These are phyloP conservation scores for Diadema setosum DNA, from an alignment of 35 echinoderm and acorn worm species.

Conservation along the genomic window DNA sequence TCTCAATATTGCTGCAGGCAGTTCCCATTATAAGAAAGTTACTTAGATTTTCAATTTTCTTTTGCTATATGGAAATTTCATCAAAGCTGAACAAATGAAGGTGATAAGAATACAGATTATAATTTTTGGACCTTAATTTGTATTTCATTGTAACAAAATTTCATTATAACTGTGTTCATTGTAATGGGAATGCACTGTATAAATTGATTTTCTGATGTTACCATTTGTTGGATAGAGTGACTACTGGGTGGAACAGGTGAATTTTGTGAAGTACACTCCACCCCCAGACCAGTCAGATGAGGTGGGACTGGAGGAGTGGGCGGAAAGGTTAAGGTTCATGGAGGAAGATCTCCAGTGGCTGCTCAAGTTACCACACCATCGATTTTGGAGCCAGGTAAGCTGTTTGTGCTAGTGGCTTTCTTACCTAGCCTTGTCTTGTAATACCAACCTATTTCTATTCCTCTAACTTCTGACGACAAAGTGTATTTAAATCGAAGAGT, in stretches of 20 bases:
- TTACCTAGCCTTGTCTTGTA: neutral
- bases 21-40: too few relatives aligned
- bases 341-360: constrained; percentile 95
- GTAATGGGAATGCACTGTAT: neutral
- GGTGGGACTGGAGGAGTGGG: constrained; percentile 80
- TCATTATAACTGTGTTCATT: neutral
- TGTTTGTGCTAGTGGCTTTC: neutral
- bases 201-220: neutral
- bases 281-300: constrained; percentile 34
- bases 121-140: neutral
- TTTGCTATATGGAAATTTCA: neutral
- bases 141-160: neutral
- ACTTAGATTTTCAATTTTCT: neutral
- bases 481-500: too few relatives aligned
- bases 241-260: constrained; percentile 71
- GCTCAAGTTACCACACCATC: constrained; percentile 84
- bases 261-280: constrained; percentile 72
- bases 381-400: constrained; percentile 98
- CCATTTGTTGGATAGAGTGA: constrained; percentile 40
- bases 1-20: too few relatives aligned
- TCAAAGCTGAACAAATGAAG: neutral
- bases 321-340: constrained; percentile 55
- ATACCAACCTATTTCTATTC: neutral
- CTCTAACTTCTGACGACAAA: too few relatives aligned
- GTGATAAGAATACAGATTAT: neutral